Evolutionary conservation across 2,888 invertebrate genomes (phyloP), one percentile per base, ranked within the genome.

Genomic region (Scotopteryx bipunctaria): DNA sequence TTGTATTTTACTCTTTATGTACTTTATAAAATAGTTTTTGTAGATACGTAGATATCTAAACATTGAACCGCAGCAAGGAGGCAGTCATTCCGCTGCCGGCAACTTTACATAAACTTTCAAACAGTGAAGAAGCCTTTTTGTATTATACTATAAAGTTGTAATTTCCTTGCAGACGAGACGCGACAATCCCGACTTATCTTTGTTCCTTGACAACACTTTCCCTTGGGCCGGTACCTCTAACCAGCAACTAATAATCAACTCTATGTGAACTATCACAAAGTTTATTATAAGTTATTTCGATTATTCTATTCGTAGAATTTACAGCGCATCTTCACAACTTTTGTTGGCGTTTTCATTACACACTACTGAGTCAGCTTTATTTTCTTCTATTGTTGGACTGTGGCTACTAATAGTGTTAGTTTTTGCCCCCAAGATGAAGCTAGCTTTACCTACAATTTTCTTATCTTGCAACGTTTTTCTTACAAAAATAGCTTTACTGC

Each of bases 131-230:
- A 76, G 69, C 67, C 72, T 76, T 76, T 82, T 80, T 81, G 76
- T 82, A 71, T 76, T 74, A 71, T 73, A 72, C 74, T 79, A 42
- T 32, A 23, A 42, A 76, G 80, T 83, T 80, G 80, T 86, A 85
- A 86, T 87, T 86, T 85, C 78, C 77, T 77, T 72, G 61, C 71
- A 79, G 83, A 78, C 82, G 75, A 81, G 73, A 60, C 76, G 76
- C 77, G 79, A 86, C 87, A 87, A 86, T 86, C 83, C 82, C 73
- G 83, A 74, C 85, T 87, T 86, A 86, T 86, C 86, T 80, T 80
- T 83, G 86, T 87, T 83, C 78, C 85, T 80, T 83, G 82, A 80
- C 83, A 85, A 86, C 84, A 86, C 85, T 86, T 86, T 86, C 86
- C 85, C 85, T 73, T 75, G 83, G 82, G 83, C 77, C 66, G 61